Evolutionary conservation across 2,888 invertebrate species (phyloP).

Genomic region (Agrotis exclamationis): DNA sequence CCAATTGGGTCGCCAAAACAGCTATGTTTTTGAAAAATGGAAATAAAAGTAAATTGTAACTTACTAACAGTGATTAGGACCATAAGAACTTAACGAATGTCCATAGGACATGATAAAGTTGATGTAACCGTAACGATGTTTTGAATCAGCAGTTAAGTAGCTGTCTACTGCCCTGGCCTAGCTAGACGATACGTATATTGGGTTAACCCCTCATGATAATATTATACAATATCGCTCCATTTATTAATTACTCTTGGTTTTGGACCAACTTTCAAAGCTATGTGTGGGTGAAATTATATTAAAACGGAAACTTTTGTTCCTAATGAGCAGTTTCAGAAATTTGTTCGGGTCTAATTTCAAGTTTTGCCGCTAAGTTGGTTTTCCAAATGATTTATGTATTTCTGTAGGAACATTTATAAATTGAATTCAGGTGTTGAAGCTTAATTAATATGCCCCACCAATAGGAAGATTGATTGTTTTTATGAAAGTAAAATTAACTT

Average conservation of each 20-base stretch:
- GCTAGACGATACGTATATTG: too few relatives aligned
- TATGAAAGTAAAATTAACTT: conserved; percentile 9
- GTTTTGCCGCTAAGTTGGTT: conserved; percentile 31
- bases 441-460: conserved; percentile 40
- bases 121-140: too few relatives aligned
- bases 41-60: too few relatives aligned
- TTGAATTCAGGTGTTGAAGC: conserved; percentile 24
- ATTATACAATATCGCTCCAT: conserved; percentile 4
- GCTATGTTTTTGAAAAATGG: too few relatives aligned
- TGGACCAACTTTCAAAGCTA: conserved; percentile 34
- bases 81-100: too few relatives aligned
- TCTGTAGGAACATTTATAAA: conserved; percentile 27
- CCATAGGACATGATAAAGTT: too few relatives aligned
- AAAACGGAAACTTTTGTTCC: conserved; percentile 45
- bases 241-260: conserved; percentile 18
- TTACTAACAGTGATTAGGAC: too few relatives aligned
- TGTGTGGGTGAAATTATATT: conserved; percentile 58
- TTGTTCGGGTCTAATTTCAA: conserved; percentile 56
- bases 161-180: too few relatives aligned
- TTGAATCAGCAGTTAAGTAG: too few relatives aligned
- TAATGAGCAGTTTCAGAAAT: conserved; percentile 59
- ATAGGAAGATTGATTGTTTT: conserved; percentile 37
- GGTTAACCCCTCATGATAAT: too few relatives aligned
- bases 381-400: conserved; percentile 56
- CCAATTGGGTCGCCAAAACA: too few relatives aligned